Percentiles rank a stretch among this genome's conserved stretches.
These are phyloP conservation scores for Scortum barcoo DNA, from an alignment of 2,113 vertebrate species.

Conservation along the genomic window DNA sequence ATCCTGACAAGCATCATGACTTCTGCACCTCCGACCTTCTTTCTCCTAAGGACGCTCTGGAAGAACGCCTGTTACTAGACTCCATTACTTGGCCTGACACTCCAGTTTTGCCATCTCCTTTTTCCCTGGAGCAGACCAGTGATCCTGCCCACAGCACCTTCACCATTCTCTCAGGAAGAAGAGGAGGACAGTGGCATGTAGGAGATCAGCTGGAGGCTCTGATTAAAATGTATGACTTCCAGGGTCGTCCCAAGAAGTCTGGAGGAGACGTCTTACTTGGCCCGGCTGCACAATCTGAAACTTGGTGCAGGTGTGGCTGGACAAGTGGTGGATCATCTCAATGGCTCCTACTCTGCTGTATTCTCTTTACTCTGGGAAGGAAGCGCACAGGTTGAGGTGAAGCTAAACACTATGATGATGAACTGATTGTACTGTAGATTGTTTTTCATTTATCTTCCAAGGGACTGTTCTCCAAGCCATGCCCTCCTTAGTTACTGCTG, in stretches of 20 bases:
- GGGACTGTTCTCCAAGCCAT: too few species aligned
- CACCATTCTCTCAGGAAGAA: constrained; percentile 80
- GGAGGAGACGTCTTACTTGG: constrained; percentile 91
- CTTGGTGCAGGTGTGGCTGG: constrained; percentile 90
- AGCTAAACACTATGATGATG: neutral
- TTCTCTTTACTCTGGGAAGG: constrained; percentile 93
- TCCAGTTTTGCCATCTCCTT: constrained; percentile 21
- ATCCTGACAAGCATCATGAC: too few species aligned
- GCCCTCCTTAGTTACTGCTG: too few species aligned
- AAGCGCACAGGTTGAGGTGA: constrained; percentile 86
- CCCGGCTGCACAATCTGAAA: constrained; percentile 85
- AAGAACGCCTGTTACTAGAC: too few species aligned
- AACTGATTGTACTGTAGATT: too few species aligned
- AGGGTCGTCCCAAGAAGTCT: constrained; percentile 87
- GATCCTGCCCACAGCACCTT: constrained; percentile 89
- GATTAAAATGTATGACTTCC: constrained; percentile 88
- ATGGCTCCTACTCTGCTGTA: constrained; percentile 89
- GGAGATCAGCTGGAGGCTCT: constrained; percentile 89
- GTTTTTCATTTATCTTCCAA: too few species aligned
- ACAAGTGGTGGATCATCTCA: constrained; percentile 87
- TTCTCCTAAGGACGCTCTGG: too few species aligned
- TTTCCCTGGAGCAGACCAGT: constrained; percentile 84
- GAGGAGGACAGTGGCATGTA: constrained; percentile 77
- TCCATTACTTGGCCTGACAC: constrained; percentile 86
- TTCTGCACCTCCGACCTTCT: too few species aligned